phyloP scores from a whole-genome alignment of 2,797 vertebrate genomes.

The Muscicapa striata region DNA sequence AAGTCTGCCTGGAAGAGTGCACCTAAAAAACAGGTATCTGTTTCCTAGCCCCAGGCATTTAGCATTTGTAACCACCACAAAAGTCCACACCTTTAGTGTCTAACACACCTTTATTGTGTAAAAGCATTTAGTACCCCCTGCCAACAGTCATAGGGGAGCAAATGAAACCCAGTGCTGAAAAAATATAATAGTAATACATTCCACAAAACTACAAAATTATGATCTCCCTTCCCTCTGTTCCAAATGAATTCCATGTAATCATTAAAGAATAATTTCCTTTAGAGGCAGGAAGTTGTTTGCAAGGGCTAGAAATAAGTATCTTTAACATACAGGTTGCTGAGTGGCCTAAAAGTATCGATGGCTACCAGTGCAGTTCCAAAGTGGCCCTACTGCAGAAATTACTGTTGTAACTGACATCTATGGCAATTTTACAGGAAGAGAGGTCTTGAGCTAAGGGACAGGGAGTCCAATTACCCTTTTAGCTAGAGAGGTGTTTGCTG shows the following conservation, averaged over 20 bases:
- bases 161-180: background rate
- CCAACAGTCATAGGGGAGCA: background rate
- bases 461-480: background rate
- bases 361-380: background rate
- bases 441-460: background rate
- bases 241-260: background rate
- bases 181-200: background rate
- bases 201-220: background rate
- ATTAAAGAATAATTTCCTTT: background rate
- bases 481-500: conserved; percentile 13
- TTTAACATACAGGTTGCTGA: background rate
- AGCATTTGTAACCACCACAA: background rate
- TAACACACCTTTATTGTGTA: background rate
- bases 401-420: background rate
- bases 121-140: background rate
- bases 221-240: background rate
- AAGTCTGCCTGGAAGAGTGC: background rate
- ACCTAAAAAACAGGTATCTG: background rate
- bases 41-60: background rate
- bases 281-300: background rate
- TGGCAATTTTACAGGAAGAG: background rate
- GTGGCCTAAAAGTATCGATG: background rate
- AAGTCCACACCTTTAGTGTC: background rate
- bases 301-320: background rate
- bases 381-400: background rate